These are phyloP conservation scores for Gisinianus flammeolus DNA, from an alignment of 2,888 invertebrate species.

Conservation along the genomic window DNA sequence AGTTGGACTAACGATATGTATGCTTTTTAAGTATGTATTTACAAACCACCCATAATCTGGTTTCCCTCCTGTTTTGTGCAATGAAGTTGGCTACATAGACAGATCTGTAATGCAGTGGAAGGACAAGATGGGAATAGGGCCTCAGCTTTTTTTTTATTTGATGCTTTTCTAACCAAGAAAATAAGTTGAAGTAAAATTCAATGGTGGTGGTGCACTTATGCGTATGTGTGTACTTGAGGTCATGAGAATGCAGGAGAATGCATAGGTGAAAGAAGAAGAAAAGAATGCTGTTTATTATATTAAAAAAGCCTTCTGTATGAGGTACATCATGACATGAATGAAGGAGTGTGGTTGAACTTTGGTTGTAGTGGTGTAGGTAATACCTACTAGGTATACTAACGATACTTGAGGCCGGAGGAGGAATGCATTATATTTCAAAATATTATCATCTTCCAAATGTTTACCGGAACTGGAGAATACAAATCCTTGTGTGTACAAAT, in stretches of 20 bases:
- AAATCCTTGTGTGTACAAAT: too few species aligned
- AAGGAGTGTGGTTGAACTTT: neutral
- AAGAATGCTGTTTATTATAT: neutral
- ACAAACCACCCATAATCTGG: slow-evolving; percentile 17
- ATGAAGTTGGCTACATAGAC: too few species aligned
- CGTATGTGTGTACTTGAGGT: neutral
- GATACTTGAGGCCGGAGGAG: neutral
- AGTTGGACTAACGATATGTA: neutral
- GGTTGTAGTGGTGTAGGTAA: too few species aligned
- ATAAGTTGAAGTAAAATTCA: too few species aligned
- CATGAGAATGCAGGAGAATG: neutral
- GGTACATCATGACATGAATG: neutral
- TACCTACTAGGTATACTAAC: neutral
- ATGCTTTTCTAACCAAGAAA: neutral
- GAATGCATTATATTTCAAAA: neutral
- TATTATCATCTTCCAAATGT: neutral
- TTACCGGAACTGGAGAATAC: neutral
- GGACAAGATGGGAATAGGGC: neutral
- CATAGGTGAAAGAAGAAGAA: neutral
- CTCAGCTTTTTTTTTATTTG: neutral
- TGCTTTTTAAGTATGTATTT: neutral
- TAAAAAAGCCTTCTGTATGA: neutral
- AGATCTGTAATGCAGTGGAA: neutral
- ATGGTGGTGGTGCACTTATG: neutral
- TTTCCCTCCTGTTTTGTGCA: slow-evolving; percentile 16